phyloP scores from a whole-genome alignment of 2,797 vertebrate species.

The Lacerta viridis region DNA sequence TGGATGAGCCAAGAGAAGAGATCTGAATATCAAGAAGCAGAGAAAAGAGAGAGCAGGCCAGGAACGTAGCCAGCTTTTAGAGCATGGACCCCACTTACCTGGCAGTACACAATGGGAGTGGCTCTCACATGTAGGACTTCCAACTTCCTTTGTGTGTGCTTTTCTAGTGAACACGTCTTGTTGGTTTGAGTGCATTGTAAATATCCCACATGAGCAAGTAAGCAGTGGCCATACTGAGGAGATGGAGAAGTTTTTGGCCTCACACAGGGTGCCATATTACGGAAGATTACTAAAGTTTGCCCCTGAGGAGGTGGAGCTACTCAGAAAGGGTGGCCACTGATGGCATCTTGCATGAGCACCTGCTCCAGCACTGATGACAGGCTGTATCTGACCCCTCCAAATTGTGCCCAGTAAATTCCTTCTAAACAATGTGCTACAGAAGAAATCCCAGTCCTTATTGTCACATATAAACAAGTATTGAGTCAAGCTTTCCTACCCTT shows the following conservation, averaged over 20 bases:
- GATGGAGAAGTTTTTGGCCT: background rate
- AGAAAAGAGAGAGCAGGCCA: too few species aligned
- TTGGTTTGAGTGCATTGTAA: too few species aligned
- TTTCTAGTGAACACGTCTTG: too few species aligned
- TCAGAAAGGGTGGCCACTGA: background rate
- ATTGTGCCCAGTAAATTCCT: background rate
- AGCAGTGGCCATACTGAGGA: background rate
- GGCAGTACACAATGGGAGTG: too few species aligned
- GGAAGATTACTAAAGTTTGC: too few species aligned
- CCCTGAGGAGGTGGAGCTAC: background rate
- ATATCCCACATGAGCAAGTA: background rate
- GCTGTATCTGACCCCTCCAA: background rate
- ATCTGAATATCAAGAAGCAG: too few species aligned
- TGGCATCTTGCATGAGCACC: background rate
- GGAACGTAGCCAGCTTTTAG: too few species aligned
- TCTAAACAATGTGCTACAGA: background rate
- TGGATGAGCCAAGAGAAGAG: too few species aligned
- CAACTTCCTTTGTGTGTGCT: too few species aligned
- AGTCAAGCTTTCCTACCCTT: background rate
- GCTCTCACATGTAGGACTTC: too few species aligned
- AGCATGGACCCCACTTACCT: too few species aligned
- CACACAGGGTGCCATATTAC: too few species aligned
- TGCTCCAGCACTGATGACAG: background rate
- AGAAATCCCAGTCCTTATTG: background rate
- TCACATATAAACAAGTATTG: background rate